phyloP scores from a whole-genome alignment of 1,140 invertebrate species.

The Semibalanus balanoides region DNA sequence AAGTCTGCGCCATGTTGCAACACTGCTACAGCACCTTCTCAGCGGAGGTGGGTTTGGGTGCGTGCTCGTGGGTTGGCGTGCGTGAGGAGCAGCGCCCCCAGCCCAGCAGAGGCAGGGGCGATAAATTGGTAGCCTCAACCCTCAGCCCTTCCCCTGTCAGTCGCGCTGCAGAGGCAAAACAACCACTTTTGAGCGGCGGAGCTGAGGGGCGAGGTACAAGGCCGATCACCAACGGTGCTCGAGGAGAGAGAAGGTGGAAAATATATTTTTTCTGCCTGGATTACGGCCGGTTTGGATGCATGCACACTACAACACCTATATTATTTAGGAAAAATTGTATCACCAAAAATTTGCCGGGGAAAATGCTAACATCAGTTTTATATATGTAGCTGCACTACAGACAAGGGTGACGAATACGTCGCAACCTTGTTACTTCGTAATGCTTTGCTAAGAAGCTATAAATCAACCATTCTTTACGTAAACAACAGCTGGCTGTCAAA shows the following conservation, averaged over 20 bases:
- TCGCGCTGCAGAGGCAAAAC: not conserved
- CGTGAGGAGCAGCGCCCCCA: not conserved
- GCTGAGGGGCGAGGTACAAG: not conserved
- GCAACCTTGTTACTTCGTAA: no score
- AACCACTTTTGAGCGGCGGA: not conserved
- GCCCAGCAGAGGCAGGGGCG: no score
- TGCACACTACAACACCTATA: no score
- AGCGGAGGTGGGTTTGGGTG: not conserved
- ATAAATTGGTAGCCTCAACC: not conserved
- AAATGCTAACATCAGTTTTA: no score
- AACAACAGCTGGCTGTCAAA: no score
- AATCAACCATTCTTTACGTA: no score
- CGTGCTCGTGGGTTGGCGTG: not conserved
- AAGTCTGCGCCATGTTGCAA: not conserved
- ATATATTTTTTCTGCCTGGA: not conserved
- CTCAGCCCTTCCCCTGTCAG: not conserved
- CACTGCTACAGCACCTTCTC: not conserved
- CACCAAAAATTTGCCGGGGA: no score
- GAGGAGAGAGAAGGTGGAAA: not conserved
- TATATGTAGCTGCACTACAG: no score
- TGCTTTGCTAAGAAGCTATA: no score
- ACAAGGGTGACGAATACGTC: no score
- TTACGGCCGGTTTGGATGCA: no score
- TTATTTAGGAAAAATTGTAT: no score
- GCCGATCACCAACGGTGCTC: not conserved